Evolutionary conservation across 2,888 invertebrate species (phyloP).

Genomic region (Torymus tubicola): DNA sequence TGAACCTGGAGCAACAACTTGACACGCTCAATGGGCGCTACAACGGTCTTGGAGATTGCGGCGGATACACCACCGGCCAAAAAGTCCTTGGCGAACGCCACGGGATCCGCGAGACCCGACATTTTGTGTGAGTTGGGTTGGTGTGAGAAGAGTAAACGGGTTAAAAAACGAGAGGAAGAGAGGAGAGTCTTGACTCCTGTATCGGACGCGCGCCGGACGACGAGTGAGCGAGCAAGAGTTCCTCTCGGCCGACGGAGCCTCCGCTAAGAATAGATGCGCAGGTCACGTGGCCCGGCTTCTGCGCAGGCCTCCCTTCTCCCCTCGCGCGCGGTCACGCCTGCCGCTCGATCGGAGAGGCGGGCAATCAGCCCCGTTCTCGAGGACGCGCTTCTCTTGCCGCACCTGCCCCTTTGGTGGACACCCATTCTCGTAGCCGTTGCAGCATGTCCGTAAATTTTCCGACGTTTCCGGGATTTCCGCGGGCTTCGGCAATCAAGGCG

Average conservation of each 20-base stretch:
- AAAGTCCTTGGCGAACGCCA: slow-evolving; percentile 93
- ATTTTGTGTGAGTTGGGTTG: slow-evolving; percentile 68
- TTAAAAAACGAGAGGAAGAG: slow-evolving; percentile 71
- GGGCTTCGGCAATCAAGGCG: no score
- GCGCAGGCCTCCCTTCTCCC: slow-evolving; percentile 66
- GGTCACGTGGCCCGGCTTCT: slow-evolving; percentile 70
- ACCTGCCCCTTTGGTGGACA: no score
- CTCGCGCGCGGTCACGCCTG: slow-evolving; percentile 53
- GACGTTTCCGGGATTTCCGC: no score
- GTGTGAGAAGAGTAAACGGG: slow-evolving; percentile 63
- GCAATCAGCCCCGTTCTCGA: neutral
- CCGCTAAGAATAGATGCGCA: slow-evolving; percentile 75
- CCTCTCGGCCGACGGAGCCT: slow-evolving; percentile 62
- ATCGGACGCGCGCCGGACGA: slow-evolving; percentile 80
- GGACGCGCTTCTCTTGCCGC: neutral
- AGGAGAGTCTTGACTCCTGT: slow-evolving; percentile 72
- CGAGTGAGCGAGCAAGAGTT: slow-evolving; percentile 75
- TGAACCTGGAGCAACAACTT: slow-evolving; percentile 96
- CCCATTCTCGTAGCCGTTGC: no score
- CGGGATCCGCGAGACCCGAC: slow-evolving; percentile 83
- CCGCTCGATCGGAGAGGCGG: neutral
- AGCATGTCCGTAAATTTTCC: no score
- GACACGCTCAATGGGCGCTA: slow-evolving; percentile 96
- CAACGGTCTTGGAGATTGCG: slow-evolving; percentile 94
- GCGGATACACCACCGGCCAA: slow-evolving; percentile 94